Evolutionary conservation across 2,888 invertebrate genomes (phyloP).

Genomic region (Matsumyia berberina): DNA sequence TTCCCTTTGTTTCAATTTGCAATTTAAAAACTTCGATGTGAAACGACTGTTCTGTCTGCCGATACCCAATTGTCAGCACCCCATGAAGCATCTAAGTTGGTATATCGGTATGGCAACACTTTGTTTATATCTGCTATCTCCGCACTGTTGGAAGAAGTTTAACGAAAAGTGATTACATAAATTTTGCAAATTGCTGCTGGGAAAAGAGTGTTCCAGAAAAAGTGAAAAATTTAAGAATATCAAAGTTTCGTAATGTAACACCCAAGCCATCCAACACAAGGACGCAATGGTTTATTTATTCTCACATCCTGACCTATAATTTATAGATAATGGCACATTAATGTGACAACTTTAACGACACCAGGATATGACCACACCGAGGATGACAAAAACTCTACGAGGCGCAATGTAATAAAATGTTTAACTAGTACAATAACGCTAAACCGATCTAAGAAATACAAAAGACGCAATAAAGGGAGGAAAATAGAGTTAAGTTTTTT

Average conservation of each 20-base stretch:
- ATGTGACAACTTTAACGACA: conserved; percentile 77
- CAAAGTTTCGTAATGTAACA: conserved; percentile 24
- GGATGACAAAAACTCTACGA: conserved; percentile 48
- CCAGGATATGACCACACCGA: conserved; percentile 69
- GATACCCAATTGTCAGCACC: conserved; percentile 7
- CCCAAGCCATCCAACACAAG: conserved; percentile 8
- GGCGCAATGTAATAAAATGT: conserved; percentile 58
- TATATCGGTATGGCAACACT: neutral
- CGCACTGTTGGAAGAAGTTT: neutral
- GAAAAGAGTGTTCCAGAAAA: neutral
- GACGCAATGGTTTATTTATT: conserved; percentile 52
- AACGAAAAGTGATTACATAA: conserved; percentile 47
- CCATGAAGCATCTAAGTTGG: conserved; percentile 4
- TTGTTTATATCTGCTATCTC: conserved; percentile 22
- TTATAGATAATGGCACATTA: conserved; percentile 77
- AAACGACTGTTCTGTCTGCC: conserved; percentile 25
- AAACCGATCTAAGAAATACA: conserved; percentile 5
- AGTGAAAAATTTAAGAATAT: conserved; percentile 1
- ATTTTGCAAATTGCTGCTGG: conserved; percentile 50
- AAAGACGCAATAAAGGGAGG: conserved; percentile 33
- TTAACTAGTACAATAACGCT: conserved; percentile 53
- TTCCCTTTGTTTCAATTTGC: conserved; percentile 44
- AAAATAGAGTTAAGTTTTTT: conserved; percentile 48
- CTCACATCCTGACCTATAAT: conserved; percentile 66
- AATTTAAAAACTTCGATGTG: conserved; percentile 40